Conservation (phyloP, 2,113 vertebrate species). For the Agelaius phoeniceus region DNA sequence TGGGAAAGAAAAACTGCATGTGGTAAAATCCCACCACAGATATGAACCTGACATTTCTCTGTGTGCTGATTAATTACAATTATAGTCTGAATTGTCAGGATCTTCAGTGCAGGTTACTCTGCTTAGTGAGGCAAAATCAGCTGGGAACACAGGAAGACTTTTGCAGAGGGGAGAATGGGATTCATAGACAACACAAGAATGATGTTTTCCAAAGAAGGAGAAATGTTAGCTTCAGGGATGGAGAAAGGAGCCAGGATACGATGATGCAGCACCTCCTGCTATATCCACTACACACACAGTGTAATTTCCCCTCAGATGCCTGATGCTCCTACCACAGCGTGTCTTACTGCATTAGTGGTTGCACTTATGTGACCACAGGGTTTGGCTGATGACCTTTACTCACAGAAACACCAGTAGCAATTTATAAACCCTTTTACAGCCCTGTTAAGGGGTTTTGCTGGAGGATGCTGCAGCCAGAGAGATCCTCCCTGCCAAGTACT, state of each 20-base stretch:
- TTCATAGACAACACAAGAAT: fast-evolving
- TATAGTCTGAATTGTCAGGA: neutral
- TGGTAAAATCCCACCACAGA: neutral
- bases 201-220: neutral
- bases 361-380: neutral
- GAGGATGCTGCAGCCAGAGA: neutral
- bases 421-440: neutral
- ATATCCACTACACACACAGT: neutral
- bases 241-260: neutral
- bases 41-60: neutral
- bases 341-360: neutral
- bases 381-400: neutral
- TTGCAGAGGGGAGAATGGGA: neutral
- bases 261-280: neutral
- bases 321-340: fast-evolving
- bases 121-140: neutral
- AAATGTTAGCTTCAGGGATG: neutral
- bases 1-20: neutral
- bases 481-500: neutral
- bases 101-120: neutral
- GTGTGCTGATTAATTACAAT: neutral
- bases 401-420: neutral
- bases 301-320: neutral
- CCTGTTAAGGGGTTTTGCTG: neutral
- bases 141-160: neutral